Evolutionary conservation across 2,888 invertebrate species (phyloP).

Genomic region (Phalera bucephala): DNA sequence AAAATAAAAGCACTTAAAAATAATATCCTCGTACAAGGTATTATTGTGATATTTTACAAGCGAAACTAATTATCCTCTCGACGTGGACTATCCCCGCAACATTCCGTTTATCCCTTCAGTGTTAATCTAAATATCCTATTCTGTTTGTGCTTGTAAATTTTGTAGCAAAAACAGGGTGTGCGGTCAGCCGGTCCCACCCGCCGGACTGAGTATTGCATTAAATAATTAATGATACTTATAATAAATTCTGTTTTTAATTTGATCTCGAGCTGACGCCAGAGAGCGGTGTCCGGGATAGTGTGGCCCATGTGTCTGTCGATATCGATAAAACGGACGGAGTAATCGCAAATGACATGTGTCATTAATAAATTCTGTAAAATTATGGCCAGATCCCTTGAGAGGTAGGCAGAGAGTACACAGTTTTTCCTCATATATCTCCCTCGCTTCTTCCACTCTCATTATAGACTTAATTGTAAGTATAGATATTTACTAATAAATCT

Average conservation of each 20-base stretch:
- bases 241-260: slow-evolving; percentile 81
- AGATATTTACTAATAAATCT: too few species aligned
- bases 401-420: too few species aligned
- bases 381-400: too few species aligned
- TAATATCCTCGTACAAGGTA: slow-evolving; percentile 7
- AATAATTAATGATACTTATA: slow-evolving; percentile 76
- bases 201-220: slow-evolving; percentile 56
- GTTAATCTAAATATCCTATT: slow-evolving; percentile 75
- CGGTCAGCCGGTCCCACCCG: slow-evolving; percentile 52
- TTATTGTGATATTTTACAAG: slow-evolving; percentile 40
- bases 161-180: slow-evolving; percentile 63
- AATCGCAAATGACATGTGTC: too few species aligned
- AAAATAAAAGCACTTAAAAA: slow-evolving; percentile 8
- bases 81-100: slow-evolving; percentile 36
- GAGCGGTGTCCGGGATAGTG: slow-evolving; percentile 23
- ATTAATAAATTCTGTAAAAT: too few species aligned
- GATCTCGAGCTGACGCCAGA: slow-evolving; percentile 54
- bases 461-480: too few species aligned
- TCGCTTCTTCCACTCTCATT: too few species aligned
- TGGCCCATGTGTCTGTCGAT: slow-evolving; percentile 12
- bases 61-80: slow-evolving; percentile 54
- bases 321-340: too few species aligned
- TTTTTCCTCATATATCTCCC: too few species aligned
- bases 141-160: slow-evolving; percentile 64
- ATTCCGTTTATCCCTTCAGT: slow-evolving; percentile 45